Base-by-base conservation (phyloP, 2,888 invertebrate genomes). In the Aquatica leii region DNA sequence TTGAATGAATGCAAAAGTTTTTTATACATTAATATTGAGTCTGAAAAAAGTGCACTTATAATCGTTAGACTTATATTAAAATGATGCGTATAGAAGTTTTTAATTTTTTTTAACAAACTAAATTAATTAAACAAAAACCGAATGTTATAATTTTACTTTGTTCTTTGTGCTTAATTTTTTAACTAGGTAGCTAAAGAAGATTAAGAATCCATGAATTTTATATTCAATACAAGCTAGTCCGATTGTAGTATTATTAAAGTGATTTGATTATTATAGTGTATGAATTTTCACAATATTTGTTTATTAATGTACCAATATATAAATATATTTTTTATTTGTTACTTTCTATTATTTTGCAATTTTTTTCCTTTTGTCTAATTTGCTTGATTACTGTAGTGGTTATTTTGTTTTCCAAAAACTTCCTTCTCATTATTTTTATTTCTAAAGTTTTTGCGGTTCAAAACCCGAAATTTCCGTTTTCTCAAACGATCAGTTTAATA, bases 161-260 rank as follows among this genome's bases (percentile, higher is more conserved):
- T 14, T 15, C 14, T 14, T 46, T 46, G 46, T 46, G 46, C 46
- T 46, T 50, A 50, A 50, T 34, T 50, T 34, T 50, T 50, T 31
- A 15, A 24, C 21, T 50, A 50, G 50, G 50, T 50, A 50, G 50
- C 50, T 50, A 50, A 50, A 24, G 50, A 34, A 18, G 31, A 34
- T 20, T 2, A 34, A 14, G 31, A 9, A 50, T 50, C 34, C 12
- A 57, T 49, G 24, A 50, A 60, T 34, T 52, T 48, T 58, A 57
- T 58, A 50, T 53, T 43, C 58, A 63, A 67, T 67, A 67, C 68
- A 68, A 69, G 63, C 70, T 70, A 70, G 70, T 70, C 70, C 62
- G 61, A 69, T 62, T 68, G 65, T 68, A 68, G 70, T 70, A 70
- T 70, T 70, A 70, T 67, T 63, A 61, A 59, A 59, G 11, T 59